These are phyloP conservation scores for Pseudomyrmex gracilis DNA, from an alignment of 1,140 invertebrate species.

Conservation along the genomic window DNA sequence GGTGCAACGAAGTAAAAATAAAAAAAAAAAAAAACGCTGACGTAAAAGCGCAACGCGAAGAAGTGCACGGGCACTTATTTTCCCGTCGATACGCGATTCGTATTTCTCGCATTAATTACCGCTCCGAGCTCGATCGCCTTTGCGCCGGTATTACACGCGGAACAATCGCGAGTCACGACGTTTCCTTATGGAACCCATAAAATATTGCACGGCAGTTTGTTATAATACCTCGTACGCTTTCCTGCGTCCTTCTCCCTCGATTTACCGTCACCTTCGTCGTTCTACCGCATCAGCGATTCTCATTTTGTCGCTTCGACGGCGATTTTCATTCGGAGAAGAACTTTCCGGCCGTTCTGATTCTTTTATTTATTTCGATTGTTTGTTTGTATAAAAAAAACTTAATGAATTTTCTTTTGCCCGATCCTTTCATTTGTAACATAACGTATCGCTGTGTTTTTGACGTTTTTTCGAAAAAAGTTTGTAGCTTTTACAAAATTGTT, in stretches of 20 bases:
- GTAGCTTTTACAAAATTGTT: too few species aligned
- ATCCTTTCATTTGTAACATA: too few species aligned
- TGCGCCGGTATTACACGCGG: constrained; percentile 65
- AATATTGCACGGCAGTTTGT: constrained; percentile 77
- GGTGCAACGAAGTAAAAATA: constrained; percentile 30
- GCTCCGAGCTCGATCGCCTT: constrained; percentile 59
- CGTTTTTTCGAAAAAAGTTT: too few species aligned
- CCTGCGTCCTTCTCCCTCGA: constrained; percentile 56
- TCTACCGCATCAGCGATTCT: constrained; percentile 53
- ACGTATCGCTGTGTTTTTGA: too few species aligned
- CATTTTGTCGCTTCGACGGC: constrained; percentile 22
- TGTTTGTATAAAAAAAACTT: neutral
- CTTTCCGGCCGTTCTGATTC: neutral
- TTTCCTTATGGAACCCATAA: constrained; percentile 83
- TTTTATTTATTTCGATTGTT: too few species aligned
- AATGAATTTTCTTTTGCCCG: too few species aligned
- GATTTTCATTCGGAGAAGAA: constrained; percentile 4
- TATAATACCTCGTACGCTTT: constrained; percentile 69
- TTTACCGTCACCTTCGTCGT: constrained; percentile 52
- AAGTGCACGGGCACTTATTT: constrained; percentile 34
- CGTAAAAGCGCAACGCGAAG: neutral
- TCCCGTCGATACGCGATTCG: constrained; percentile 34
- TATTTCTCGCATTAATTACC: constrained; percentile 60
- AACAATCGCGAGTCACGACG: constrained; percentile 77
- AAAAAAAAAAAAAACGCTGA: constrained; percentile 29